Percentiles rank a stretch among this genome's conserved stretches.
Evolutionary conservation across 2,797 vertebrate species (phyloP).

Genomic region (Aplochiton taeniatus): DNA sequence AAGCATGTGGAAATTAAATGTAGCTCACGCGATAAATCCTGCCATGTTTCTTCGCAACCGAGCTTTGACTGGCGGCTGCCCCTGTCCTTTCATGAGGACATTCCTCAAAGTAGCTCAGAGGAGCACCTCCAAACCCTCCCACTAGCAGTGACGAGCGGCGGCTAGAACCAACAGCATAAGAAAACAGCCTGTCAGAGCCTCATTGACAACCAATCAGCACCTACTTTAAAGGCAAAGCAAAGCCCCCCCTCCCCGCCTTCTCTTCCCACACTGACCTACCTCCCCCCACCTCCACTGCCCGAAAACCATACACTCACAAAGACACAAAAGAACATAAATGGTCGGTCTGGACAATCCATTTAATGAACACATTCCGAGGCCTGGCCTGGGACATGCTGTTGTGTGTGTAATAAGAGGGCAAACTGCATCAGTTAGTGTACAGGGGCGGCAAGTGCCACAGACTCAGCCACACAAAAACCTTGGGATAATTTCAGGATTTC

Average conservation of each 20-base stretch:
- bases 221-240: neutral
- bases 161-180: constrained; percentile 32
- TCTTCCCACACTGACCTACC: constrained; percentile 24
- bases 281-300: too few relatives aligned
- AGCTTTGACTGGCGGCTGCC: constrained; percentile 50
- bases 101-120: constrained; percentile 57
- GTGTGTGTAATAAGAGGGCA: constrained; percentile 35
- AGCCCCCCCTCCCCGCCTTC: too few relatives aligned
- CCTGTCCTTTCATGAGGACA: constrained; percentile 51
- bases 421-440: constrained; percentile 63
- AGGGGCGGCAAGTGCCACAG: constrained; percentile 55
- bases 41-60: constrained; percentile 40
- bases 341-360: constrained; percentile 49
- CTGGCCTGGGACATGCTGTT: constrained; percentile 35
- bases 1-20: constrained; percentile 33
- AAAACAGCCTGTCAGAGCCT: constrained; percentile 50
- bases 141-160: constrained; percentile 36
- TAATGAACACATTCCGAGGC: constrained; percentile 58
- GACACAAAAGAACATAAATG: constrained; percentile 46
- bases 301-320: too few relatives aligned
- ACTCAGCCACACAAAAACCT: constrained; percentile 63
- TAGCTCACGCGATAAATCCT: constrained; percentile 41
- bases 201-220: constrained; percentile 24
- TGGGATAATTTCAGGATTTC: constrained; percentile 63
- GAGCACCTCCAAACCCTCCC: constrained; percentile 50